A percentile compares a stretch with the other conserved stretches of the same genome.
phyloP scores from a whole-genome alignment of 1,140 invertebrate species.

The Papilio dardanus region DNA sequence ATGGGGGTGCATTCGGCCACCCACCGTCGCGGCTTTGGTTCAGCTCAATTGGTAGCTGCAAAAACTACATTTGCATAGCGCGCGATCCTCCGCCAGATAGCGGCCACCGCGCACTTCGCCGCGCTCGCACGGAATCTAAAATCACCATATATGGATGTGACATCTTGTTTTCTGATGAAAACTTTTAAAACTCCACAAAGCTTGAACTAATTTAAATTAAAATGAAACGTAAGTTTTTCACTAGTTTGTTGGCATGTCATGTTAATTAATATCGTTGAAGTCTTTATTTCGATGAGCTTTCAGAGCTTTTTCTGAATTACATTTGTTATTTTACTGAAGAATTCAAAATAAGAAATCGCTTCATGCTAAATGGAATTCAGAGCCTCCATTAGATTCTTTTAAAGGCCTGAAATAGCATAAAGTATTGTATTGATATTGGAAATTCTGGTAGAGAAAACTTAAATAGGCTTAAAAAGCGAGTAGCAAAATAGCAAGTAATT shows the following conservation, averaged over 20 bases:
- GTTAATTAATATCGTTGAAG: not conserved
- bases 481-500: conserved; percentile 16
- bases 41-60: conserved; percentile 75
- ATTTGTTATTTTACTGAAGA: not conserved
- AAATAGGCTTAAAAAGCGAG: not conserved
- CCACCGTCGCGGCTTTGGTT: conserved; percentile 60
- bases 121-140: conserved; percentile 45
- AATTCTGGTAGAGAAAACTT: not conserved
- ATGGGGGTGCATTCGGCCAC: conserved; percentile 54
- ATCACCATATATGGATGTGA: conserved; percentile 54
- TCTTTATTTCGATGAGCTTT: not conserved
- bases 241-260: not conserved
- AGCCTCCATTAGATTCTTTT: not conserved
- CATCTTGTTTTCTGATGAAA: conserved; percentile 32
- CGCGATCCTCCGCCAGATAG: conserved; percentile 70
- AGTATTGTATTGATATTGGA: not conserved
- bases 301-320: not conserved
- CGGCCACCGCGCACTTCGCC: conserved; percentile 56
- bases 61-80: conserved; percentile 81
- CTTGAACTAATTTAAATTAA: not conserved
- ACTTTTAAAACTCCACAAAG: not conserved
- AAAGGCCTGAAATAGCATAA: not conserved
- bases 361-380: not conserved
- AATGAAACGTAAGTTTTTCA: not conserved
- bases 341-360: not conserved